These are phyloP conservation scores for Nycticryphes semicollaris DNA, from an alignment of 2,113 vertebrate species.

Conservation along the genomic window DNA sequence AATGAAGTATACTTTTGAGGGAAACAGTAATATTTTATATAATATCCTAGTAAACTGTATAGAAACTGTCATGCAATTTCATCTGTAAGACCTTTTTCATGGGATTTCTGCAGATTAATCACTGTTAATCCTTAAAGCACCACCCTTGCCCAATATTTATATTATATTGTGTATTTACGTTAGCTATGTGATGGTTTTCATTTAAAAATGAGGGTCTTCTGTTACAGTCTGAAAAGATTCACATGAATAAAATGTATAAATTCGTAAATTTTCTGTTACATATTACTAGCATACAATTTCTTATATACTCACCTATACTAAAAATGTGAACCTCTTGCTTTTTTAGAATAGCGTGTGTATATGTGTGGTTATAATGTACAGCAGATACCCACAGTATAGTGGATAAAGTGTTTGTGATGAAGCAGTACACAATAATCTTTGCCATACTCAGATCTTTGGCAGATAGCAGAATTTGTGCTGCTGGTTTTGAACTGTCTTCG, in stretches of 20 bases:
- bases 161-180: neutral
- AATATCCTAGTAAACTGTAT: neutral
- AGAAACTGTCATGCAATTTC: neutral
- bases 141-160: neutral
- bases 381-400: neutral
- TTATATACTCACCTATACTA: neutral
- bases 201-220: neutral
- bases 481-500: conserved; percentile 50
- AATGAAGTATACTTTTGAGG: neutral
- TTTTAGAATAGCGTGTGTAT: conserved; percentile 1
- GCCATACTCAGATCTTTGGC: conserved; percentile 49
- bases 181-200: neutral
- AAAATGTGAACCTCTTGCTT: conserved; percentile 19
- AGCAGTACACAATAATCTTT: conserved; percentile 12
- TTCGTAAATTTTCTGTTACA: conserved; percentile 41
- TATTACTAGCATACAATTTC: conserved; percentile 48
- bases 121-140: conserved; percentile 12
- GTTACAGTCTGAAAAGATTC: neutral
- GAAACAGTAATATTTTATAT: neutral
- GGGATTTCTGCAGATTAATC: neutral
- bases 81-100: neutral
- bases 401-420: neutral
- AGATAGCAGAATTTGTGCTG: conserved; percentile 38
- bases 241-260: conserved; percentile 36
- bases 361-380: neutral